Evolutionary conservation across 2,113 vertebrate genomes (phyloP).

Genomic region (Nesospiza acunhae): DNA sequence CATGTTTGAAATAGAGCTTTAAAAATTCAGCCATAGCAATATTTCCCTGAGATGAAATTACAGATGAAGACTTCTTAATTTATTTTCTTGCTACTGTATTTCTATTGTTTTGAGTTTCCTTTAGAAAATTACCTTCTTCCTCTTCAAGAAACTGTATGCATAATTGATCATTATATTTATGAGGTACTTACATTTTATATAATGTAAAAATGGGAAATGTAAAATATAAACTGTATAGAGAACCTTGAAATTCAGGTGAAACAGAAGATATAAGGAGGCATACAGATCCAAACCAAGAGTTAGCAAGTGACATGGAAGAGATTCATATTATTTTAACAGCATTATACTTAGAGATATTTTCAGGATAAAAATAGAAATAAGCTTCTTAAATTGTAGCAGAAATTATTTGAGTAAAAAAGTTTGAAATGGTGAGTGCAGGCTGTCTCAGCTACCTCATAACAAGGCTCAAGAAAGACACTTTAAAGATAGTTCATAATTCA

Average conservation of each 20-base stretch:
- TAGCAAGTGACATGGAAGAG: background rate
- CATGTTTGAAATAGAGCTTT: background rate
- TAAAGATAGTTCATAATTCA: background rate
- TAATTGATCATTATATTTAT: background rate
- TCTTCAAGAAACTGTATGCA: background rate
- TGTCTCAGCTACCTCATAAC: background rate
- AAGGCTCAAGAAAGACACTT: background rate
- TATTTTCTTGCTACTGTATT: background rate
- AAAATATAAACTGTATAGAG: background rate
- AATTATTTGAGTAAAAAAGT: background rate
- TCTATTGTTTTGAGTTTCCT: background rate
- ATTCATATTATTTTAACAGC: background rate
- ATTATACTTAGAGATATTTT: background rate
- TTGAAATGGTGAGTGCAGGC: background rate
- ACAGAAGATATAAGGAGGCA: background rate
- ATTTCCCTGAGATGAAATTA: background rate
- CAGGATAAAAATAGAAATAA: background rate
- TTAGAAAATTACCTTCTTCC: background rate
- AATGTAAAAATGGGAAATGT: background rate
- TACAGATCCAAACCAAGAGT: background rate
- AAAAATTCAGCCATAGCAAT: background rate
- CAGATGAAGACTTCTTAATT: background rate
- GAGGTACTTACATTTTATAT: background rate
- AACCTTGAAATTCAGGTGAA: background rate
- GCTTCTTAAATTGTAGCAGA: background rate